Evolutionary conservation across 2,113 vertebrate genomes (phyloP).

Genomic region (Callocephalon fimbriatum): DNA sequence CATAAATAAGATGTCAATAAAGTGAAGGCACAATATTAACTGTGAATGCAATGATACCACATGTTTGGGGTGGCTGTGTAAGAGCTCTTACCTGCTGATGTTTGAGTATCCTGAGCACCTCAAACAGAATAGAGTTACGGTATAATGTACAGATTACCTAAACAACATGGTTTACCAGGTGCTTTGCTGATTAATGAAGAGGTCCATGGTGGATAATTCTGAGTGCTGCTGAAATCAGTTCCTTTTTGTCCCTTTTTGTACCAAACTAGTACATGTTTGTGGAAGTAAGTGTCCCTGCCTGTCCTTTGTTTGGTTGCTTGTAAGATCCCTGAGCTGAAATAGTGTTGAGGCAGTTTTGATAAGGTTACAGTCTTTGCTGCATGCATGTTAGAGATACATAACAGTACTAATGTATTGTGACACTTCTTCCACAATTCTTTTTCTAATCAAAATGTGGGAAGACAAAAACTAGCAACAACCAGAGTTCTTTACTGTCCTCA

Average conservation of each 20-base stretch:
- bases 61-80: not conserved
- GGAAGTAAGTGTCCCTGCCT: not conserved
- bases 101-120: not conserved
- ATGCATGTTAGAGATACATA: not conserved
- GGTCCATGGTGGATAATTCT: not conserved
- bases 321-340: not conserved
- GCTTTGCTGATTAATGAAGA: not conserved
- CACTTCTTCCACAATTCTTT: not conserved
- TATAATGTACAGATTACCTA: not conserved
- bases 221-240: not conserved
- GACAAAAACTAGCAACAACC: not conserved
- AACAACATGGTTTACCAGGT: not conserved
- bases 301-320: not conserved
- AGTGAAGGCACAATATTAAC: not conserved
- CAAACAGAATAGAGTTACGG: not conserved
- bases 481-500: not conserved
- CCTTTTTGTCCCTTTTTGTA: not conserved
- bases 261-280: accelerated
- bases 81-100: not conserved
- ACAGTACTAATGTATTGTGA: not conserved
- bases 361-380: not conserved
- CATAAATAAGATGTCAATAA: not conserved
- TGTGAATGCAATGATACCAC: not conserved
- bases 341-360: not conserved
- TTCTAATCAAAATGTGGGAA: not conserved